Evolutionary conservation across 2,113 vertebrate species (phyloP), one percentile per base, ranked within the genome.

Genomic region (Cairina moschata): DNA sequence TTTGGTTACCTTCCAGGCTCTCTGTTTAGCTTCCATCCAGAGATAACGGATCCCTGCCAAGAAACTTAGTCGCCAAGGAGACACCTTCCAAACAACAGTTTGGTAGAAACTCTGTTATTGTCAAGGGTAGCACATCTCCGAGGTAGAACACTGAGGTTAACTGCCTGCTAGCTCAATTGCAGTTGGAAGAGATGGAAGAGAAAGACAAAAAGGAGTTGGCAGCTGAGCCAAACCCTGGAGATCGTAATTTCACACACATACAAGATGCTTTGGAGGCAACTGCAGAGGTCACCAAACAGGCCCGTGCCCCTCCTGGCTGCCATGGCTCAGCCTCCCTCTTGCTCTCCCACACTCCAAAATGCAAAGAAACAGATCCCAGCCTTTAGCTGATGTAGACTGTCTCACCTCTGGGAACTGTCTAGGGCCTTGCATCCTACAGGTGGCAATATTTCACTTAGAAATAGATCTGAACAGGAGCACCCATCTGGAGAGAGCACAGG

Each of bases 31-130:
- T 91, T 76, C 58, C 42, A 91, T 50, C 38, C 74, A 84, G 66
- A 38, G 68, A 86, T 48, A 94, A 94, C 42, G 78, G 60, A 86
- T 46, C 56, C 68, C 60, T 82, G 83, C 65, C 94, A 96, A 92
- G 66, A 95, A 96, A 95, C 38, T 92, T 75, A 56, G 89, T 79
- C 82, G 91, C 44, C 92, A 56, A n/a, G 91, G 77, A 75, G 80
- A 89, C 52, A 29, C 67, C 48, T 88, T 92, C 84, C 73, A 88
- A 95, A 93, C 88, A 93, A 86, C 73, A 78, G 69, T 92, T 95
- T 81, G 60, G 29, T 92, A 86, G 88, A 88, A 95, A 56, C 52
- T 29, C 6, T 7, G 13, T 68, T 88, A 92, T 74, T 86, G 86
- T 68, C 73, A 18, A 84, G 66, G 84, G 78, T 68, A 95, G 86